phyloP scores from a whole-genome alignment of 2,797 vertebrate species.

The Pterois miles region DNA sequence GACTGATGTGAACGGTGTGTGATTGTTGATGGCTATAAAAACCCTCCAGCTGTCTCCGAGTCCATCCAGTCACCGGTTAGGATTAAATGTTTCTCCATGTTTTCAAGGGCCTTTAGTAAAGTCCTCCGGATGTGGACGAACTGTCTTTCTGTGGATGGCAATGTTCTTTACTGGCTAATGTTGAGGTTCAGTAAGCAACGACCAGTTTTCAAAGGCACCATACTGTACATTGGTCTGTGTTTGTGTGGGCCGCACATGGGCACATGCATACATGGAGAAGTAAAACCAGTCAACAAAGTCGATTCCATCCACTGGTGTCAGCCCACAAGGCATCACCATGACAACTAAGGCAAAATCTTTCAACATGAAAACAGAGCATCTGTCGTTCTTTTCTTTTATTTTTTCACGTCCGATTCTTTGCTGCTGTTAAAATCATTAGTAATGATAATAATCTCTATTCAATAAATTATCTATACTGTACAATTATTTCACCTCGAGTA shows the following conservation, averaged over 20 bases:
- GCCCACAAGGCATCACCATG: constrained; percentile 85
- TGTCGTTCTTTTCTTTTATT: constrained; percentile 51
- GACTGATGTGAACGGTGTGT: constrained; percentile 32
- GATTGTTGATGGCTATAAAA: constrained; percentile 41
- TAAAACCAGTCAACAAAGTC: constrained; percentile 70
- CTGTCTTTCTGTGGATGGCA: constrained; percentile 31
- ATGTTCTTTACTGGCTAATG: constrained; percentile 68
- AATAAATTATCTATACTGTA: constrained; percentile 90
- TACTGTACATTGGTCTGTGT: constrained; percentile 78
- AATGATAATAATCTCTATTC: constrained; percentile 85
- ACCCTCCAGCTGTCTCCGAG: constrained; percentile 26
- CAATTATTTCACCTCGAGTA: constrained; percentile 79
- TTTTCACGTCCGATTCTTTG: constrained; percentile 50
- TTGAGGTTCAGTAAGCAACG: constrained; percentile 70
- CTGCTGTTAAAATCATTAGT: constrained; percentile 75
- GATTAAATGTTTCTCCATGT: constrained; percentile 39
- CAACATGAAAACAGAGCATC: constrained; percentile 74
- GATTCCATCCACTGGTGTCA: constrained; percentile 71
- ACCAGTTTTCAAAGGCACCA: constrained; percentile 83
- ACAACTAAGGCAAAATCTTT: constrained; percentile 87
- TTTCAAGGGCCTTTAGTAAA: constrained; percentile 5
- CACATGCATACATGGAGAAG: constrained; percentile 77
- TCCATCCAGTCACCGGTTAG: constrained; percentile 42
- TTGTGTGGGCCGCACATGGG: constrained; percentile 59
- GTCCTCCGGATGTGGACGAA: constrained; percentile 26